Base-by-base conservation (phyloP, 1,140 invertebrate species). In the Chelonus insularis region DNA sequence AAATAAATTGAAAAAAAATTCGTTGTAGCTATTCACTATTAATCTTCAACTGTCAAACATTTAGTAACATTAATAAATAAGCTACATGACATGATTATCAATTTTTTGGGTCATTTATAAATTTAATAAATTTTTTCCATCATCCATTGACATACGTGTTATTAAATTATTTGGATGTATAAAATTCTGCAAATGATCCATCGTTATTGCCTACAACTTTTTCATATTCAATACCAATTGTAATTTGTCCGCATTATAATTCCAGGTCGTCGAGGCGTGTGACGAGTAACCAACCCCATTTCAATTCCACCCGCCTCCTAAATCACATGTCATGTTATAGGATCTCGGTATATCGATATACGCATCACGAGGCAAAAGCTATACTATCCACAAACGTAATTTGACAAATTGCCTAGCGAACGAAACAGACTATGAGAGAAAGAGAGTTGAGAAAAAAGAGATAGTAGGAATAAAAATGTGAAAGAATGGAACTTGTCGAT, bases 401-500 rank as follows among this genome's bases (percentile, higher is more conserved):
- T 61, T 61, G 51, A 61, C 59, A 61, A 61, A 61, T 61, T 61
- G 59, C 51, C 37, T 12, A 7, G 12, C 51, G 39, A 55, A 14
- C 52, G 18, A 60, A 60, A 60, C 52, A 60, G 41, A 43, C 52
- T 18, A 32, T 37, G 37, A 18, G 36, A 25, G 37, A 41, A 45
- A 23, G 12, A 43, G 54, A 37, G 16, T 50, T n/a, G 47, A 18
- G n/a, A n/a, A 23, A 36, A 48, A 39, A 32, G 39, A 62, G 47
- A 56, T 43, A 57, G 34, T 48, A 56, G 32, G 57, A 55, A 29
- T 29, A 29, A 29, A 47, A 36, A 54, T 48, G 62, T 57, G 52
- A 54, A 32, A 60, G 36, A 20, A 29, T 56, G 56, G 43, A 55
- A 36, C 41, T 39, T 45, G 51, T 52, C 50, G 39, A 61, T 55